phyloP scores from a whole-genome alignment of 2,888 invertebrate species.

The Nesidiocoris tenuis region DNA sequence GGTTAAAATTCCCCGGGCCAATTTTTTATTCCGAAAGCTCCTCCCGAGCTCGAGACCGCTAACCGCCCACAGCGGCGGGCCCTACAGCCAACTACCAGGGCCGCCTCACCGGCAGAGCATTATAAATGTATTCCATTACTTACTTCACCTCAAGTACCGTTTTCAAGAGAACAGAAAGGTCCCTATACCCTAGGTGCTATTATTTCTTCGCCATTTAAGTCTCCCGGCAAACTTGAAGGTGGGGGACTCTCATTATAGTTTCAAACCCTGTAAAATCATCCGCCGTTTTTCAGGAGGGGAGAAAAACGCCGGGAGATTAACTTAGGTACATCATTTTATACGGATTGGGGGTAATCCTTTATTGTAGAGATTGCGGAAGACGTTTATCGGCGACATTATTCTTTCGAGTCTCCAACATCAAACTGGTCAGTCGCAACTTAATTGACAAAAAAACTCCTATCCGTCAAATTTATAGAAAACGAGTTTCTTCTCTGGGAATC shows the following conservation, averaged over 20 bases:
- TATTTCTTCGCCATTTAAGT: not conserved
- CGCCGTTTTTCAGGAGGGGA: not conserved
- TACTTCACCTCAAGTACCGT: not conserved
- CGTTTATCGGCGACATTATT: too few species aligned
- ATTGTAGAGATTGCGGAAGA: too few species aligned
- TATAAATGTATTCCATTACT: conserved; percentile 30
- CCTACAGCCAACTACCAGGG: not conserved
- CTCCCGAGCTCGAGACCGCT: not conserved
- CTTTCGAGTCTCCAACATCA: too few species aligned
- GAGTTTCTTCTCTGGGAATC: too few species aligned
- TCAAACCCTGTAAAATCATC: not conserved
- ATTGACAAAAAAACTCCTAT: too few species aligned
- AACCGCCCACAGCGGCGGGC: not conserved
- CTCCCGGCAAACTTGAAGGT: not conserved
- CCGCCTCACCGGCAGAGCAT: not conserved
- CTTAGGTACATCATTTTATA: not conserved
- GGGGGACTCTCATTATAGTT: not conserved
- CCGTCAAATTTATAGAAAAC: too few species aligned
- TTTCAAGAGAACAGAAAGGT: not conserved
- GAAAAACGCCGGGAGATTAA: not conserved
- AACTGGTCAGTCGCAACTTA: too few species aligned
- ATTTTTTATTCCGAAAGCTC: not conserved
- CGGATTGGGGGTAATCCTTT: not conserved
- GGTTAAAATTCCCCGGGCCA: not conserved
- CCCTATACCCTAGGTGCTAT: not conserved